phyloP scores from a whole-genome alignment of 2,113 vertebrate species.

The Brachypteracias leptosomus region DNA sequence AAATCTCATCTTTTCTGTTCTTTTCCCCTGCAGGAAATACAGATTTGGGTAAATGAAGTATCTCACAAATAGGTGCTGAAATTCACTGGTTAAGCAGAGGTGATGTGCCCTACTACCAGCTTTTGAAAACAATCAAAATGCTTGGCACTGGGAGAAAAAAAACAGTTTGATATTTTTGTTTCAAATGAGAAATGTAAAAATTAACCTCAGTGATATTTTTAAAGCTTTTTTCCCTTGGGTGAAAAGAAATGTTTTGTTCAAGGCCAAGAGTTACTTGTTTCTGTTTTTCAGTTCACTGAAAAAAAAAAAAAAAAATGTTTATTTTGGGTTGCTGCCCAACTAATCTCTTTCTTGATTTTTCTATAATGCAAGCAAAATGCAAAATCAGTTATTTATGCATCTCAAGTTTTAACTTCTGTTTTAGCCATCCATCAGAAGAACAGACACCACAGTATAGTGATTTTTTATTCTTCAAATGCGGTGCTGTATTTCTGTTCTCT shows the following conservation, averaged over 20 bases:
- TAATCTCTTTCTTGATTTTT: background rate
- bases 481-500: background rate
- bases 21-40: background rate
- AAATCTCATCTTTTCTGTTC: background rate
- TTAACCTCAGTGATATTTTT: background rate
- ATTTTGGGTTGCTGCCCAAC: conserved; percentile 14
- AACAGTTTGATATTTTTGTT: background rate
- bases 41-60: background rate
- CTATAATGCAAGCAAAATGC: background rate
- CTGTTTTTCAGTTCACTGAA: background rate
- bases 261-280: background rate
- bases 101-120: background rate
- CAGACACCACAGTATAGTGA: background rate
- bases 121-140: background rate
- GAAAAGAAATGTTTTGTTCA: background rate
- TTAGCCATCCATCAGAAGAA: background rate
- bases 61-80: background rate
- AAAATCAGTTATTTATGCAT: conserved; percentile 31
- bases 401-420: conserved; percentile 30
- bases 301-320: background rate
- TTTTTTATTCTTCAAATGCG: background rate
- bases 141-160: background rate
- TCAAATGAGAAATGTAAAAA: background rate
- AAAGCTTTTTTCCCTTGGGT: background rate
- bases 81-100: background rate